Evolutionary conservation across 2,113 vertebrate genomes (phyloP).

Genomic region (Silurus meridionalis): DNA sequence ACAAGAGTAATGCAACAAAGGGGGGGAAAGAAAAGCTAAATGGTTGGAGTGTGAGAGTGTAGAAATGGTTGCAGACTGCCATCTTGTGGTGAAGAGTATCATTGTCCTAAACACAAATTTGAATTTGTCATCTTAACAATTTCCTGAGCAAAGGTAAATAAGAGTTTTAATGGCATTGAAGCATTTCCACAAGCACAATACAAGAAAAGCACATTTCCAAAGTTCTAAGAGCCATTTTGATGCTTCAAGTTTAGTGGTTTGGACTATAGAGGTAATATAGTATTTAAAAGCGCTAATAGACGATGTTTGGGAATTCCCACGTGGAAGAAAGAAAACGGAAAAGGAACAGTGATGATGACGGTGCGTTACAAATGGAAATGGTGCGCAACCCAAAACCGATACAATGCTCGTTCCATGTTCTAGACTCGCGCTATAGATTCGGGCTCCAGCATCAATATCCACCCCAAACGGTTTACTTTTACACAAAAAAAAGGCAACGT

Average conservation of each 20-base stretch:
- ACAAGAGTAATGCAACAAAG: slow-evolving; percentile 12
- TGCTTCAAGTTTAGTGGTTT: not conserved
- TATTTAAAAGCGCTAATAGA: not conserved
- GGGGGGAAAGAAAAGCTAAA: slow-evolving; percentile 6
- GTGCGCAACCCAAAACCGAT: not conserved
- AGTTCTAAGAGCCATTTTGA: not conserved
- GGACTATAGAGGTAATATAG: too few species aligned
- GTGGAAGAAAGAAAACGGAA: not conserved
- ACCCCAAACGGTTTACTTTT: too few species aligned
- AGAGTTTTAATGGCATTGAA: not conserved
- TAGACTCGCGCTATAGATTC: not conserved
- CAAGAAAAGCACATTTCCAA: too few species aligned
- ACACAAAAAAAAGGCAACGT: not conserved
- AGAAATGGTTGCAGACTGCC: slow-evolving; percentile 27
- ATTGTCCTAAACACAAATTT: not conserved
- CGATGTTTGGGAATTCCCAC: not conserved
- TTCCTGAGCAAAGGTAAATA: not conserved
- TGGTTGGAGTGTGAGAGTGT: not conserved
- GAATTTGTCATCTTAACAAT: not conserved
- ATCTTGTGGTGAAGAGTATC: slow-evolving; percentile 13
- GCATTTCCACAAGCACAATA: not conserved
- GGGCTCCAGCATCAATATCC: not conserved
- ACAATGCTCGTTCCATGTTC: not conserved
- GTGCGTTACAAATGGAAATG: not conserved
- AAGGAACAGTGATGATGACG: too few species aligned